Conservation (phyloP, 2,888 invertebrate genomes). For the Parnassius apollo region DNA sequence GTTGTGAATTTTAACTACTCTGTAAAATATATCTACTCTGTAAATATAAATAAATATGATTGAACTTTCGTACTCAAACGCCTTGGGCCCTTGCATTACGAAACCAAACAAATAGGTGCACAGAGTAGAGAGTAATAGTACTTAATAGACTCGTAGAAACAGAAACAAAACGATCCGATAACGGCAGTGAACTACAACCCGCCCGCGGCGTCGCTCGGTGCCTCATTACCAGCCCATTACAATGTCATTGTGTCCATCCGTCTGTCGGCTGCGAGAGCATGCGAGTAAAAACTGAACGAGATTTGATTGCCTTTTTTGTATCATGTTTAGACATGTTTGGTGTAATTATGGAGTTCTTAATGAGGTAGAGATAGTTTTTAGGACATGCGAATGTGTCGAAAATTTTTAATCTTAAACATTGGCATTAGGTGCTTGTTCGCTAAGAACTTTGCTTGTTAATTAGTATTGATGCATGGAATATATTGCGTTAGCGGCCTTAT, state of each 20-base stretch:
- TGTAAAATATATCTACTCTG: no score
- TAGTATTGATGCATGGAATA: no score
- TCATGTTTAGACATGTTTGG: constrained; percentile 4
- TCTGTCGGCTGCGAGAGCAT: constrained; percentile 13
- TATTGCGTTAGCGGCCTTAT: no score
- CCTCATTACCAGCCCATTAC: constrained; percentile 47
- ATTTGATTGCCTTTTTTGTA: constrained; percentile 21
- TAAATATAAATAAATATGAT: constrained; percentile 12
- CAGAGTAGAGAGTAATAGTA: constrained; percentile 11
- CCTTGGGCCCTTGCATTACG: constrained; percentile 7
- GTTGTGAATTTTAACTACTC: no score
- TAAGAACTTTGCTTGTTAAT: no score
- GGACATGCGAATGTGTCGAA: no score
- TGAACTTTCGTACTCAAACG: constrained; percentile 9
- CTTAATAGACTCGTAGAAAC: constrained; percentile 21
- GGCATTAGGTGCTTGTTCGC: no score
- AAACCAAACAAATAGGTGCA: constrained; percentile 16
- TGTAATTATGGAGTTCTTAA: not conserved
- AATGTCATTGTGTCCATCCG: constrained; percentile 43
- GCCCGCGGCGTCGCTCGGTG: constrained; percentile 35
- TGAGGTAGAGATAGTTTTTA: not conserved
- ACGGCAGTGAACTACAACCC: constrained; percentile 26
- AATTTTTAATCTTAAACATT: no score
- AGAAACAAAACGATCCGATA: constrained; percentile 23
- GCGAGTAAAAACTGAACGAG: constrained; percentile 15